A percentile compares a stretch with the other conserved stretches of the same genome.
phyloP scores from a whole-genome alignment of 2,113 vertebrate species.

The Emydocephalus ijimae region DNA sequence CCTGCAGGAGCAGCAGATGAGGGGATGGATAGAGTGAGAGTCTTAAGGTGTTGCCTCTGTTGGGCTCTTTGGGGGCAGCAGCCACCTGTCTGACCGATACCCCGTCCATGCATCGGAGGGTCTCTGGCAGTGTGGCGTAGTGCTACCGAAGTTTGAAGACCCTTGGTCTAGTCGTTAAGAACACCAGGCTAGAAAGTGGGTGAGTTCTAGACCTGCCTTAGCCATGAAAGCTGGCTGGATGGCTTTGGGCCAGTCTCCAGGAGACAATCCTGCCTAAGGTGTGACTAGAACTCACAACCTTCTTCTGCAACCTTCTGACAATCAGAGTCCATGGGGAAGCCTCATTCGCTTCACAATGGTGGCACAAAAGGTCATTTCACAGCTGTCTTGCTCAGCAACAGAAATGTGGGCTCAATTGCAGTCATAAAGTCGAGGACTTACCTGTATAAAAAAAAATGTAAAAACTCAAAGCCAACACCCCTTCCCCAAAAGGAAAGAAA shows the following conservation, averaged over 20 bases:
- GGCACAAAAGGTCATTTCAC: too few species aligned
- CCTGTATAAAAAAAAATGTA: too few species aligned
- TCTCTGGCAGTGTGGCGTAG: slow-evolving; percentile 77
- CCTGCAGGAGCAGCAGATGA: slow-evolving; percentile 90
- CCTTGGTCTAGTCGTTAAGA: neutral
- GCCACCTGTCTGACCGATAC: neutral
- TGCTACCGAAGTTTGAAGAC: slow-evolving; percentile 64
- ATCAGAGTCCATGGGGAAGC: too few species aligned
- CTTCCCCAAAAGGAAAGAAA: neutral
- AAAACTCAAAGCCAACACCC: neutral
- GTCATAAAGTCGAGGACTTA: too few species aligned
- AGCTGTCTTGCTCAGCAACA: too few species aligned
- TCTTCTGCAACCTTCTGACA: too few species aligned
- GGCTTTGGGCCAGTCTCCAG: neutral
- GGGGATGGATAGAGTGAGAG: slow-evolving; percentile 86
- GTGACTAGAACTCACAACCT: neutral
- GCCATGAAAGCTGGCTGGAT: neutral
- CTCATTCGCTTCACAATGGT: too few species aligned
- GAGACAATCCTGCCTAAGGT: neutral
- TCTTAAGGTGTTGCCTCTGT: slow-evolving; percentile 63
- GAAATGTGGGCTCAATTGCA: neutral
- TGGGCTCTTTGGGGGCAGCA: slow-evolving; percentile 53
- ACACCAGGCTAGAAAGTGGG: too few species aligned
- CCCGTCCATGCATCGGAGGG: slow-evolving; percentile 55
- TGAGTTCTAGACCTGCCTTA: neutral